Base-by-base conservation (phyloP, 2,888 invertebrate genomes). In the Torymus aiolomorphi region DNA sequence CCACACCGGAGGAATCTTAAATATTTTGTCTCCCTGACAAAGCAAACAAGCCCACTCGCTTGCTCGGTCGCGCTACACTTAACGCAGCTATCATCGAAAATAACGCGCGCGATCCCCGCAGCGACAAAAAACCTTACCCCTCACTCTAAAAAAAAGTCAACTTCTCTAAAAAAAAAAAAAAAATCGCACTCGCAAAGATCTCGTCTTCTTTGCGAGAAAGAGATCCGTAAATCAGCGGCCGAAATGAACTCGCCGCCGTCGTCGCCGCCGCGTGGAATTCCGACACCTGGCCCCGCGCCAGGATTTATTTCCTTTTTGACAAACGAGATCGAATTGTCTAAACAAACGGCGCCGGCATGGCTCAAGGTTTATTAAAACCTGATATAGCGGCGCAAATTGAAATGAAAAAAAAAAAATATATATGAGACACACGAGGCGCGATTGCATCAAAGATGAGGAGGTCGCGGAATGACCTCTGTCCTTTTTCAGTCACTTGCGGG, bases 261-360 rank as follows among this genome's bases (percentile, higher is more conserved):
- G 59, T n/a, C 16, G 16, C 20, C 31, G 8, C 18, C 42, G 42
- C 42, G 69, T 13, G 20, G n/a, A 62, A 80, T 72, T 76, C 76
- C 62, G 56, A 42, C 69, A 24, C 31, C 24, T 76, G 78, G 52
- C 70, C 11, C 2, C 3, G 0, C 8, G 76, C 71, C 66, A 76
- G 54, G 18, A 56, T 69, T 72, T 73, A 72, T 78, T 80, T 77
- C 82, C 83, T 82, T 84, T 83, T 84, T 84, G 84, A 84, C 84
- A 83, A 83, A 77, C 70, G 81, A 78, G 72, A 80, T 79, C 75
- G 76, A 76, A 67, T 76, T 81, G 73, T 70, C 65, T 70, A 70
- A 70, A 75, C 82, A 63, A 63, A 24, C 57, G 42, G 49, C 66
- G 8, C 49, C 14, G 13, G 13, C 24, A 42, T 42, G 42, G 42